These are phyloP conservation scores for Megalonaias nervosa DNA, from an alignment of 1,140 invertebrate species.

Conservation along the genomic window DNA sequence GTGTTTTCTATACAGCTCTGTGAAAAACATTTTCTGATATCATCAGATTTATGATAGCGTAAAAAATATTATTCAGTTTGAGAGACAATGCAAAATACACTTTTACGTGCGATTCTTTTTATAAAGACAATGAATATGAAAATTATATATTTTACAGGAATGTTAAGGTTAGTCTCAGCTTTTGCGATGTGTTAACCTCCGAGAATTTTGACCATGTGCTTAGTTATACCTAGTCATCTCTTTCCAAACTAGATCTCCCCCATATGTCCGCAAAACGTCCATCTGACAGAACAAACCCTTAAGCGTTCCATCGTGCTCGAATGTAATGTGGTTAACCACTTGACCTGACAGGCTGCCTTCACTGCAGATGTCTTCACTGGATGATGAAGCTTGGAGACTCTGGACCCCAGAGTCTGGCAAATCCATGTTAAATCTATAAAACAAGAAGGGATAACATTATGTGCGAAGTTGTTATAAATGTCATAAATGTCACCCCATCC, in stretches of 20 bases:
- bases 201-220: neutral
- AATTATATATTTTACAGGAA: neutral
- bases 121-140: neutral
- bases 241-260: conserved; percentile 47
- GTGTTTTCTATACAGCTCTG: no score
- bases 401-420: no score
- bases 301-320: no score
- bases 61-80: neutral
- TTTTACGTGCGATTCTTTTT: neutral
- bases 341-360: no score
- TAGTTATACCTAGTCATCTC: conserved; percentile 40
- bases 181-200: neutral
- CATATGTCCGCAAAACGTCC: conserved; percentile 43
- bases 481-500: no score
- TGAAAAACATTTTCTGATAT: neutral
- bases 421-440: no score
- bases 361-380: no score
- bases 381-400: no score
- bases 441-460: no score
- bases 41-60: neutral
- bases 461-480: no score
- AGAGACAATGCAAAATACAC: neutral
- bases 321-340: no score
- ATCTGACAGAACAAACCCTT: conserved; percentile 49
- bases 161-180: neutral